phyloP scores from a whole-genome alignment of 2,888 invertebrate genomes.

The Oegoconia quadripuncta region DNA sequence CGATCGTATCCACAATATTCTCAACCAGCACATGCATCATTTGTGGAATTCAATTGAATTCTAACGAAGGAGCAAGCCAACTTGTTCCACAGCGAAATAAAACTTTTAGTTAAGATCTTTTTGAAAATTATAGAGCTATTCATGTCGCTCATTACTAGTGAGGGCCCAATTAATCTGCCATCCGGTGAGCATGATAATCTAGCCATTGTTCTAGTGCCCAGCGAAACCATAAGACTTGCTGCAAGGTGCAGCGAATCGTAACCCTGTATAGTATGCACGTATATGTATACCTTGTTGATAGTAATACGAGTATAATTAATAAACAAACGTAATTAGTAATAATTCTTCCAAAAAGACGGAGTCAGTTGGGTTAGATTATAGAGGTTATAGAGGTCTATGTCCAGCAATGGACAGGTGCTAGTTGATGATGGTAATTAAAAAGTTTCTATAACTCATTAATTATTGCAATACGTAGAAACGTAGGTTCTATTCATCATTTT shows the following conservation, averaged over 20 bases:
- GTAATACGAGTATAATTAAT: no score
- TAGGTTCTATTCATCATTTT: no score
- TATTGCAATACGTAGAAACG: no score
- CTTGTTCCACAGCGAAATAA: conserved; percentile 20
- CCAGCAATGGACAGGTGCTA: no score
- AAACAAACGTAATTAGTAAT: no score
- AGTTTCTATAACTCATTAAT: no score
- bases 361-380: no score
- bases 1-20: conserved; percentile 4
- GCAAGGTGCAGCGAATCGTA: not conserved
- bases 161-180: conserved; percentile 14
- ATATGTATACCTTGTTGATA: no score
- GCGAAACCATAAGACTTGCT: conserved; percentile 14
- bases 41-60: conserved; percentile 11
- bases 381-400: no score
- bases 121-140: conserved; percentile 30
- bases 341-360: no score
- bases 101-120: conserved; percentile 26
- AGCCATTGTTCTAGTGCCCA: conserved; percentile 26
- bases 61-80: conserved; percentile 13
- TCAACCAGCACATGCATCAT: conserved; percentile 1
- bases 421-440: no score
- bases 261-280: no score
- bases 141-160: conserved; percentile 28
- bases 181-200: conserved; percentile 27